Conservation (phyloP, 2,113 vertebrate genomes). For the Agapornis roseicollis region DNA sequence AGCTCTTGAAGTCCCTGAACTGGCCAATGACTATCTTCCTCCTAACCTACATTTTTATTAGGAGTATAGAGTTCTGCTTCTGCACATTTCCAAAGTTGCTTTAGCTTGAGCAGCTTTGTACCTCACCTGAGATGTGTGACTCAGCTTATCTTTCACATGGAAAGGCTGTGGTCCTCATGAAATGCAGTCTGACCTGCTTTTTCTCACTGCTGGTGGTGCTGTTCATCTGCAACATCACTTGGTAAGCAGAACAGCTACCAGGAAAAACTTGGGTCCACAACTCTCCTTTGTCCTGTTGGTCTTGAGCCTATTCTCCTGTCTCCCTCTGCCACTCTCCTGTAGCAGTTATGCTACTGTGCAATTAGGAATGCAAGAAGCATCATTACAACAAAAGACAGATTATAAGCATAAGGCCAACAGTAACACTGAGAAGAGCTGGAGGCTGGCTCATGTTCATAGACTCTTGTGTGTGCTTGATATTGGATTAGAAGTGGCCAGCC, state of each 20-base stretch:
- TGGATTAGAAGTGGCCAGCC: neutral
- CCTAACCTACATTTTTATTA: neutral
- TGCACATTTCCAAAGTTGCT: neutral
- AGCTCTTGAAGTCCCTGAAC: neutral
- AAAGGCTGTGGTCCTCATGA: neutral
- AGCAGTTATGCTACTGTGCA: neutral
- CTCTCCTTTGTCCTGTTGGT: neutral
- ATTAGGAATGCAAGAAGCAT: neutral
- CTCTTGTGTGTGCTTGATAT: neutral
- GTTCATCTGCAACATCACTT: neutral
- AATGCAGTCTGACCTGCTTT: neutral
- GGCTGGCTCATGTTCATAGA: neutral
- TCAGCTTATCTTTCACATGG: neutral
- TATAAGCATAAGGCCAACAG: neutral
- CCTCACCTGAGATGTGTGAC: neutral
- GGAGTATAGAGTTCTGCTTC: neutral
- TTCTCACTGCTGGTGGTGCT: conserved; percentile 10
- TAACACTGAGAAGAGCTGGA: neutral
- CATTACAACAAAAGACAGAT: neutral
- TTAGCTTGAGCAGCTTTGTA: neutral
- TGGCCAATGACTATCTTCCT: neutral
- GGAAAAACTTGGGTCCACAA: neutral
- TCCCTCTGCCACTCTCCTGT: neutral
- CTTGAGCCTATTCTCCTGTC: neutral
- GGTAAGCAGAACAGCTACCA: neutral